Evolutionary conservation across 2,113 vertebrate species (phyloP), one percentile per base, ranked within the genome.

Genomic region (Dromaius novaehollandiae): DNA sequence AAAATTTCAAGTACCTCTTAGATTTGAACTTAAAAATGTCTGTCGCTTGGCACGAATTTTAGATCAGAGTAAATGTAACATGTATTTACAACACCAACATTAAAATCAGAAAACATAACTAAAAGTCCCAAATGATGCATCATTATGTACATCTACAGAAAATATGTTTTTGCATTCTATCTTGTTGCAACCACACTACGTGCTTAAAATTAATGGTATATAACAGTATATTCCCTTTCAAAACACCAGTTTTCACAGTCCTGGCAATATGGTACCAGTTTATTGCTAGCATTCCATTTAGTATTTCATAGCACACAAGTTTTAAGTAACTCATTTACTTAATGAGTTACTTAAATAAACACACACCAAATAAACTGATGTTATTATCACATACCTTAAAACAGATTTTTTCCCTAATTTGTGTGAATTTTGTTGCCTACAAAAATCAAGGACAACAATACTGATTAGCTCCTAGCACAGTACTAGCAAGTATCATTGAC

Each of bases 311-410:
- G 89, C 76, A 95, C 61, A 1, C 42, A 76, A 69, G 51, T 77
- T 61, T 89, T 87, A 66, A 90, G 46, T 88, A 96, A 92, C 46
- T 84, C 26, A 55, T 77, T 70, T 25, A 69, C 63, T n/a, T n/a
- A n/a, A n/a, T n/a, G n/a, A n/a, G n/a, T n/a, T n/a, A n/a, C n/a
- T n/a, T n/a, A 96, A 93, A 96, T 84, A 96, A 92, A 90, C 81
- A 96, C 79, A 95, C 86, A 91, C 89, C 95, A 96, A 95, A 76
- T 95, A 94, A 96, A 93, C 68, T 96, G 79, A 94, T 94, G 90
- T 93, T 95, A 69, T 88, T 78, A 80, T 87, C 65, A 77, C 74
- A 90, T 78, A 88, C 88, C 88, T 97, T 96, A 96, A 96, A 96
- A 93, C 95, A 97, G 93, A 91, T 96, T 66, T 24, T 66, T 86